Evolutionary conservation across 2,113 vertebrate genomes (phyloP), one percentile per base, ranked within the genome.

Genomic region (Trogon surrucura): DNA sequence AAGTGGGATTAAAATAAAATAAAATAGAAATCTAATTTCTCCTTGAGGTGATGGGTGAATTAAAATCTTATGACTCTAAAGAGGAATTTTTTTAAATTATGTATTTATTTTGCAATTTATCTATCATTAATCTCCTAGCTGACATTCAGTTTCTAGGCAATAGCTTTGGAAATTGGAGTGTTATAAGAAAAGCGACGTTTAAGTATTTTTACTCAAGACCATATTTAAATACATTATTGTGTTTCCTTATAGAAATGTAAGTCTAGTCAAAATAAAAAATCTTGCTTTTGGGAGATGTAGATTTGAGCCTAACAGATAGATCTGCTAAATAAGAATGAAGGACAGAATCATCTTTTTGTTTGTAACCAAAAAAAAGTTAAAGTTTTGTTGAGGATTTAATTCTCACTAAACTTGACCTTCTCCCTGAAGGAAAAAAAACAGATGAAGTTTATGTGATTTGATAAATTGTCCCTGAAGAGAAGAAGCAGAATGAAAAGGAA

Each of bases 21-120:
- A 67, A 91, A 93, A 94, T 15, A 92, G 44, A 95, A 93, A 92
- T 57, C 5, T 2, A 54, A 41, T 87, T 91, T 91, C 70, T 91
- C 16, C 26, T 92, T 45, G 26, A 92, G 16, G 17, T 77, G 21
- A 4, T 25, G 66, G 30, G 41, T 67, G 70, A 93, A 77, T 89
- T 91, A 38, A 89, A 77, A 89, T 78, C 3, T 48, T 45, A n/a
- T 41, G 45, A 60, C 36, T 85, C 26, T 60, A 67, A 89, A 75
- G 48, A 77, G 13, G 29, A 54, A 44, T 27, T 72, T 75, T 26
- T 0, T 0, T 5, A 57, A 66, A 51, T 14, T 70, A 79, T 51
- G 44, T 51, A 71, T 81, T 82, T 72, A 50, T 58, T 91, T 88
- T 78, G 2, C 13, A 32, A 32, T 67, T 58, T 90, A 71, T 50